Conservation (phyloP, 2,888 invertebrate species). For the Deladenus siricidicola region DNA sequence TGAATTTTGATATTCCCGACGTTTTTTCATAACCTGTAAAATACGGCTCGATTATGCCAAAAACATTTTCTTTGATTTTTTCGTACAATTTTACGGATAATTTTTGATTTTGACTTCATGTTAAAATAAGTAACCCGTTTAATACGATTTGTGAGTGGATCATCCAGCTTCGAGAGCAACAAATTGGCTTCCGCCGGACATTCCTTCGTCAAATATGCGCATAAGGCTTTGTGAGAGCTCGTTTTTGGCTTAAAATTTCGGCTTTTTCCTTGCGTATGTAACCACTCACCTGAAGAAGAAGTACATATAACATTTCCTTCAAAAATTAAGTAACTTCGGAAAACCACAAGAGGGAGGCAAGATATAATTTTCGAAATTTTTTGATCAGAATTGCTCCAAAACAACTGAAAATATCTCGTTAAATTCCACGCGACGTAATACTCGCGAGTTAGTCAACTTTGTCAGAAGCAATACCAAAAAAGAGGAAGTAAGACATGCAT, state of each 20-base stretch:
- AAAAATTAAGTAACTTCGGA: not conserved
- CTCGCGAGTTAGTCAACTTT: not conserved
- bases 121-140: too few relatives aligned
- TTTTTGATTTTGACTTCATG: too few relatives aligned
- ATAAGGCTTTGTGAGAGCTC: constrained; percentile 9
- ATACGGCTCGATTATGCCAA: not conserved
- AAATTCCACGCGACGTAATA: too few relatives aligned
- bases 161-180: too few relatives aligned
- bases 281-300: constrained; percentile 19
- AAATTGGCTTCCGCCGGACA: constrained; percentile 12
- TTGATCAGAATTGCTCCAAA: too few relatives aligned
- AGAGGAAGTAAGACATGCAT: too few relatives aligned
- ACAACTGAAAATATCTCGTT: too few relatives aligned
- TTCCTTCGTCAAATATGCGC: constrained; percentile 10
- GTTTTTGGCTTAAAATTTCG: constrained; percentile 17
- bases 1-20: too few relatives aligned
- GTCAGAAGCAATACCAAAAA: too few relatives aligned
- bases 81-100: not conserved
- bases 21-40: too few relatives aligned
- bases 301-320: not conserved
- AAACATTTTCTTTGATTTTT: not conserved
- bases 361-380: not conserved
- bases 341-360: not conserved
- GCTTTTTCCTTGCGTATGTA: constrained; percentile 11
- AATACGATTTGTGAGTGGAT: too few relatives aligned